Evolutionary conservation across 2,797 vertebrate genomes (phyloP).

Genomic region (Diglossa cyanea): DNA sequence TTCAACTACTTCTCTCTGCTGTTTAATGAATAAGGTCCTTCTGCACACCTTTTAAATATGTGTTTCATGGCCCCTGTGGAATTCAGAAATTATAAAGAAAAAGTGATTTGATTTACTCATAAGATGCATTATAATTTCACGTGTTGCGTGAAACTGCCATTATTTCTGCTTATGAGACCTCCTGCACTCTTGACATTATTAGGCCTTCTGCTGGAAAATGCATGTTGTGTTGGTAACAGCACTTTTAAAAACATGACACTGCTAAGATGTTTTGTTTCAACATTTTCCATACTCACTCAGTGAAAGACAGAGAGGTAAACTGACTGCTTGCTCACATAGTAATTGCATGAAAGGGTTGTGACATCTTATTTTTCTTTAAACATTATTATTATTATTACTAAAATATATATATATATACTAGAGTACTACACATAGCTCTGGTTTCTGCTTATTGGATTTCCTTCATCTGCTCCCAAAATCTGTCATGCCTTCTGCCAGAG

Average conservation of each 20-base stretch:
- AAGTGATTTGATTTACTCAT: conserved; percentile 66
- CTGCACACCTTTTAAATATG: conserved; percentile 70
- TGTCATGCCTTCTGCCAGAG: not conserved
- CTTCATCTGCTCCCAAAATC: not conserved
- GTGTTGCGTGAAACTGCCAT: conserved; percentile 3
- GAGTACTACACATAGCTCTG: not conserved
- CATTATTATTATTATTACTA: not conserved
- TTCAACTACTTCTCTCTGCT: conserved; percentile 66
- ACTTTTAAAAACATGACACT: not conserved
- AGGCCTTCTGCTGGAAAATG: not conserved
- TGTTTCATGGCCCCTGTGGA: conserved; percentile 52
- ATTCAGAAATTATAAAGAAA: conserved; percentile 65
- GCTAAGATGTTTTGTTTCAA: not conserved
- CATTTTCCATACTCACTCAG: not conserved
- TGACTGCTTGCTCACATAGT: not conserved
- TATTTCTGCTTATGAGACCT: conserved; percentile 6
- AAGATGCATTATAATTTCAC: conserved; percentile 53
- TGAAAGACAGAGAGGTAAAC: not conserved
- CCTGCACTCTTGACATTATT: not conserved
- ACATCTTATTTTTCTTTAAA: not conserved
- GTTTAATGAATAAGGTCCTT: conserved; percentile 73
- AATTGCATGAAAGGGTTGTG: not conserved
- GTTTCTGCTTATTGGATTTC: not conserved
- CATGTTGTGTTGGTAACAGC: not conserved
- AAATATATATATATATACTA: no score